Percentiles rank a stretch among this genome's conserved stretches.
These are phyloP conservation scores for Discoglossus pictus DNA, from an alignment of 2,797 vertebrate species.

Conservation along the genomic window DNA sequence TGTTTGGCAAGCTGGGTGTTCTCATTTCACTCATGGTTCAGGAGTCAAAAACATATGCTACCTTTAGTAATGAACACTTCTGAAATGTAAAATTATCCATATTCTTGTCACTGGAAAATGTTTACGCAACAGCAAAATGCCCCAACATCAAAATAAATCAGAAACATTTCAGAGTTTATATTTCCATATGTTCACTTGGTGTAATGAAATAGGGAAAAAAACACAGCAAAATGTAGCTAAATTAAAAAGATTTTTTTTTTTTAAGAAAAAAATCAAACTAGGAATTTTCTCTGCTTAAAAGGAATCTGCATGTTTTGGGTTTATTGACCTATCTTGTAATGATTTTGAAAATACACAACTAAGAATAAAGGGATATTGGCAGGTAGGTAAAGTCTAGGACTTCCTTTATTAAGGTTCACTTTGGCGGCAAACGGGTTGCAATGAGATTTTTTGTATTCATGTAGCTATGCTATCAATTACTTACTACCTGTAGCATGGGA, in stretches of 20 bases:
- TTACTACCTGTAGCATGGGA: too few relatives aligned
- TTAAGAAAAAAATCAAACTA: constrained; percentile 22
- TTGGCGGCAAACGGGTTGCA: background rate
- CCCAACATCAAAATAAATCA: constrained; percentile 71
- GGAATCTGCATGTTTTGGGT: constrained; percentile 4
- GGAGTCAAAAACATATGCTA: constrained; percentile 73
- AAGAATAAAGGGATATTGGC: too few relatives aligned
- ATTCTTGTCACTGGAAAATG: constrained; percentile 72
- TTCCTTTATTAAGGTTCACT: too few relatives aligned
- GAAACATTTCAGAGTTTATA: constrained; percentile 70
- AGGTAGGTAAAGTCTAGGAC: too few relatives aligned
- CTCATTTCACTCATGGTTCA: constrained; percentile 69
- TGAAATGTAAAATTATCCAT: constrained; percentile 69
- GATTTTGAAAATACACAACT: too few relatives aligned
- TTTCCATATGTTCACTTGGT: constrained; percentile 70
- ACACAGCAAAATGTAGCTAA: constrained; percentile 65
- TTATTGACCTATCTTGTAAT: too few relatives aligned
- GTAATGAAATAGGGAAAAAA: constrained; percentile 64
- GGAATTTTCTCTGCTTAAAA: constrained; percentile 29
- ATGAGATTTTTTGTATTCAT: too few relatives aligned
- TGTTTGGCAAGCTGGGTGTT: constrained; percentile 69
- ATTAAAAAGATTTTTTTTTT: constrained; percentile 73
- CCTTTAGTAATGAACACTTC: constrained; percentile 70
- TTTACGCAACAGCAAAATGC: constrained; percentile 72
- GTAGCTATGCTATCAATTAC: too few relatives aligned